Base-by-base conservation (phyloP, 2,888 invertebrate genomes). In the Dermolepida albohirtum region DNA sequence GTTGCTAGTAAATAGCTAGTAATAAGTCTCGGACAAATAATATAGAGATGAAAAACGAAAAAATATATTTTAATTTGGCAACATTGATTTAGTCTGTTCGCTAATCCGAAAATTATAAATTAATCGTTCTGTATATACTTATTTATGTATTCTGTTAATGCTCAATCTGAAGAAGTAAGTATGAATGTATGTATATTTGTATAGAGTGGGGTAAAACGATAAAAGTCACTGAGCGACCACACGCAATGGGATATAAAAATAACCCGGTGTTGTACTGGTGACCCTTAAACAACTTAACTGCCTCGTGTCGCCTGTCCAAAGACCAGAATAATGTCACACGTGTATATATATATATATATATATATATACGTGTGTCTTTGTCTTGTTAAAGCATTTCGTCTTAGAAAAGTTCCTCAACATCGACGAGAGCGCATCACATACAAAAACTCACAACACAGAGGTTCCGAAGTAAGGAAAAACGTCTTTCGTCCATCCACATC, bases 221-320 rank as follows among this genome's bases (percentile, higher is more conserved):
- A 74, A 75, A 74, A 69, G 75, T 73, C 72, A 72, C 68, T 67
- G 68, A 66, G 68, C 71, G 74, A 73, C 74, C 75, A 75, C 75
- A 75, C 75, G 73, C 72, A 66, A 72, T 71, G 68, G 67, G 69
- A 70, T 70, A 73, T 73, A 75, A 74, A 74, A 74, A 71, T 72
- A 71, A 69, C 64, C 70, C 67, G 64, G 57, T 62, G 70, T 68
- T 69, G 67, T 66, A 63, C 54, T 64, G 52, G 43, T 66, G 65
- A 51, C 67, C 66, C 64, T 69, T 71, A 69, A n/a, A 71, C 71
- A 71, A 71, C 71, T 71, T 71, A 71, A 71, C 71, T 71, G 71
- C 69, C 71, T 69, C 69, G 71, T 71, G 71, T 71, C 71, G 67
- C 68, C 71, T 71, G 71, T 71, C 71, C 51, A 62, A 57, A 44